These are phyloP conservation scores for Todiramphus chloris DNA, from an alignment of 2,113 vertebrate species.

Conservation along the genomic window DNA sequence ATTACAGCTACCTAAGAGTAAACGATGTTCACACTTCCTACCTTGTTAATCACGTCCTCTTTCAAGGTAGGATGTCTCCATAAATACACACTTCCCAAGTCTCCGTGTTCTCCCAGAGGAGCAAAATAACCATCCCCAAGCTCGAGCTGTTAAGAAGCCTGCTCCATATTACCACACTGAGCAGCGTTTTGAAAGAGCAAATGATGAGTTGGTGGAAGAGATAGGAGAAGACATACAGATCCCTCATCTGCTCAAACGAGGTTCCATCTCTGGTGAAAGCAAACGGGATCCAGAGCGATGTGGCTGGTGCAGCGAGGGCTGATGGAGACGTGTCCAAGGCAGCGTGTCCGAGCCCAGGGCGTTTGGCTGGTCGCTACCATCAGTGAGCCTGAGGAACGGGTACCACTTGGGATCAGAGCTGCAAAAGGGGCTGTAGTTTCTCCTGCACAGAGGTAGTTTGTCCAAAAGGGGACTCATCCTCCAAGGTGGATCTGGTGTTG, in stretches of 20 bases:
- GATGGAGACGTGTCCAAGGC: background rate
- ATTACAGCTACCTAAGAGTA: background rate
- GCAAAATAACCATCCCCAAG: background rate
- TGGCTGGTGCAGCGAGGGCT: background rate
- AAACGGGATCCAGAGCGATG: background rate
- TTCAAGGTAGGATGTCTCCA: background rate
- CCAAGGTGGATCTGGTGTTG: background rate
- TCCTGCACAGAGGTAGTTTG: background rate
- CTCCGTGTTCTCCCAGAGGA: background rate
- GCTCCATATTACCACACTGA: background rate
- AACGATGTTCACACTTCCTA: background rate
- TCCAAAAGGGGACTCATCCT: background rate
- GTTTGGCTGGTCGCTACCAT: fast-evolving
- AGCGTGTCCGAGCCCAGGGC: background rate
- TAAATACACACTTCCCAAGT: background rate
- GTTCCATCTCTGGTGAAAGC: background rate
- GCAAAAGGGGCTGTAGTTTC: background rate
- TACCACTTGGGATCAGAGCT: background rate
- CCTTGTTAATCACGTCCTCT: background rate
- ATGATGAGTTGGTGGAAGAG: background rate
- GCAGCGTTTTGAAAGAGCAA: background rate
- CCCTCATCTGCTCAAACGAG: background rate
- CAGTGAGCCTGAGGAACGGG: background rate
- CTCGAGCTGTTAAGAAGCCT: background rate
- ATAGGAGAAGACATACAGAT: background rate